A percentile compares a stretch with the other conserved stretches of the same genome.
phyloP scores from a whole-genome alignment of 92 coral and sea anemone species.

The Palythoa caribaeorum region DNA sequence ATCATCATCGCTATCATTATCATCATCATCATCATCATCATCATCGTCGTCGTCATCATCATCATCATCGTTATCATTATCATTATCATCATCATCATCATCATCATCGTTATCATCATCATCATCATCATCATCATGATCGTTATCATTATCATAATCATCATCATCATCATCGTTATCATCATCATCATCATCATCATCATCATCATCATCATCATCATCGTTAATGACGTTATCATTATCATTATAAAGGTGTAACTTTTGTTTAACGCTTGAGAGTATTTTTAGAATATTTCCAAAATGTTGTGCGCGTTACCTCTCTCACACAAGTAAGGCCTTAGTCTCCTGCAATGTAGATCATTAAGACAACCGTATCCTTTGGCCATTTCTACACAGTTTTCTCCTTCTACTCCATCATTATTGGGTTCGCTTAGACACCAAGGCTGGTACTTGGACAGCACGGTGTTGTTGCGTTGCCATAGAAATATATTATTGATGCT shows the following conservation, averaged over 20 bases:
- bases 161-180: no score
- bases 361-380: slow-evolving; percentile 24
- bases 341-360: slow-evolving; percentile 2
- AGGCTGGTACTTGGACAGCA: background rate
- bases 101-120: no score
- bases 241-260: background rate
- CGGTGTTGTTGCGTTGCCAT: slow-evolving; percentile 20
- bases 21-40: no score
- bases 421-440: slow-evolving; percentile 37
- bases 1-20: no score
- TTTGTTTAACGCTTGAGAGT: background rate
- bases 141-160: no score
- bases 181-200: no score
- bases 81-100: no score
- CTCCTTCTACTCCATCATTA: slow-evolving; percentile 10
- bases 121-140: no score
- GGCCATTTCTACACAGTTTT: slow-evolving; percentile 30
- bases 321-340: slow-evolving; percentile 29
- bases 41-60: no score
- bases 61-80: no score
- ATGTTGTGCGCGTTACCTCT: slow-evolving; percentile 7
- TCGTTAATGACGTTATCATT: no score
- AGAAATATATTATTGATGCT: background rate
- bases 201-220: no score
- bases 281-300: background rate